phyloP scores from a whole-genome alignment of 2,888 invertebrate species.

The Leptopilina syphax region DNA sequence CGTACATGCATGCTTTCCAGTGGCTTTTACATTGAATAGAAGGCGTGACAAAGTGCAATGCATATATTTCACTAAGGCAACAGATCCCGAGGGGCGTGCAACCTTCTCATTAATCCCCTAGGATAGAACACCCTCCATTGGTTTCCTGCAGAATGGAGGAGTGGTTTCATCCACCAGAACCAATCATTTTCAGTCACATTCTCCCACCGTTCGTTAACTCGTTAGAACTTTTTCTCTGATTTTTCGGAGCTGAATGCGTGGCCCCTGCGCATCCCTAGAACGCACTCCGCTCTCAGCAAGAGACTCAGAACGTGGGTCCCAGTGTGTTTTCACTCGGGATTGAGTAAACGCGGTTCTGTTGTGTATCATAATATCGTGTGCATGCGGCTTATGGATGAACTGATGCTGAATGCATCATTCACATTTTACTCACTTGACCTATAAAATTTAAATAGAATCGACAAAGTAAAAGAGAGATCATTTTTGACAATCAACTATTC shows the following conservation, averaged over 20 bases:
- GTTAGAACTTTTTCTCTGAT: slow-evolving; percentile 25
- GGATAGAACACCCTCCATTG: slow-evolving; percentile 17
- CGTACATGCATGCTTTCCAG: slow-evolving; percentile 70
- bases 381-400: slow-evolving; percentile 63
- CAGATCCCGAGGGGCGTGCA: slow-evolving; percentile 51
- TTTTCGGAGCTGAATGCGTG: slow-evolving; percentile 37
- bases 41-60: slow-evolving; percentile 52
- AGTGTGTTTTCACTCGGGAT: slow-evolving; percentile 77
- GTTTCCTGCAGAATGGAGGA: slow-evolving; percentile 6
- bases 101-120: slow-evolving; percentile 38
- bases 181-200: background rate
- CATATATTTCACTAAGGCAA: slow-evolving; percentile 47
- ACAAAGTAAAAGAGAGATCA: background rate
- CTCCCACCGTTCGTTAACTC: slow-evolving; percentile 20
- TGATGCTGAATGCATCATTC: slow-evolving; percentile 53
- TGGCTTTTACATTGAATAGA: slow-evolving; percentile 64
- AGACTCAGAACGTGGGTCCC: slow-evolving; percentile 62
- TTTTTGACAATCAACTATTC: background rate
- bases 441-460: background rate
- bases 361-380: slow-evolving; percentile 86
- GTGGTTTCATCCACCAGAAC: slow-evolving; percentile 1
- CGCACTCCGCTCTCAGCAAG: slow-evolving; percentile 59
- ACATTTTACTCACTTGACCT: slow-evolving; percentile 5
- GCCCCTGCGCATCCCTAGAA: slow-evolving; percentile 57
- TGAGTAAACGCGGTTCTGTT: slow-evolving; percentile 90